phyloP scores from a whole-genome alignment of 1,140 invertebrate genomes.

The Temnothorax curvispinosus region DNA sequence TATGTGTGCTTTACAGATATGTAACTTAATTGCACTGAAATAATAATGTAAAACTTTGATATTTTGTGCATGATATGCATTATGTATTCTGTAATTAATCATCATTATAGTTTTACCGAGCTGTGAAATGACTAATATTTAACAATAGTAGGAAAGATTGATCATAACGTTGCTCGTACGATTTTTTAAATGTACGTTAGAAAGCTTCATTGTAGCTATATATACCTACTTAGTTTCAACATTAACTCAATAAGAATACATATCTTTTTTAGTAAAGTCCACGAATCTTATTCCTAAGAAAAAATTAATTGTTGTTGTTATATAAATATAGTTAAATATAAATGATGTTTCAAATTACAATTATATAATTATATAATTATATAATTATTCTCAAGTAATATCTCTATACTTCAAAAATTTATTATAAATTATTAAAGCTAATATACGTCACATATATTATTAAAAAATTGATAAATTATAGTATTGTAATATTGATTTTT shows the following conservation, averaged over 20 bases:
- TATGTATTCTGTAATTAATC: neutral
- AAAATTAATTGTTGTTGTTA: neutral
- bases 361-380: neutral
- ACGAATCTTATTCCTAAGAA: neutral
- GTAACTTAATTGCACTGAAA: neutral
- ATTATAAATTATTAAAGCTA: neutral
- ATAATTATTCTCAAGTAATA: neutral
- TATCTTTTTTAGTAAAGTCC: neutral
- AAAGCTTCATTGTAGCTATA: neutral
- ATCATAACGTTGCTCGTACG: neutral
- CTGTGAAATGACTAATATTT: neutral
- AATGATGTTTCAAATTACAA: neutral
- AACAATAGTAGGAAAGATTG: neutral
- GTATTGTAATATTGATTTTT: neutral
- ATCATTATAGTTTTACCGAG: neutral
- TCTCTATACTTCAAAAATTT: neutral
- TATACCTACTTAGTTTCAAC: neutral
- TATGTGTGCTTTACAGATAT: neutral
- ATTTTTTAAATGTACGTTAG: conserved; percentile 15
- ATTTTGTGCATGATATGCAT: neutral
- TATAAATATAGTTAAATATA: neutral
- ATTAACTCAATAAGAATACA: neutral
- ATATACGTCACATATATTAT: neutral
- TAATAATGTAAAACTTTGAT: neutral
- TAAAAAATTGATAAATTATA: conserved; percentile 30